These are phyloP conservation scores for Pinna nobilis DNA, from an alignment of 1,140 invertebrate genomes.

Conservation along the genomic window DNA sequence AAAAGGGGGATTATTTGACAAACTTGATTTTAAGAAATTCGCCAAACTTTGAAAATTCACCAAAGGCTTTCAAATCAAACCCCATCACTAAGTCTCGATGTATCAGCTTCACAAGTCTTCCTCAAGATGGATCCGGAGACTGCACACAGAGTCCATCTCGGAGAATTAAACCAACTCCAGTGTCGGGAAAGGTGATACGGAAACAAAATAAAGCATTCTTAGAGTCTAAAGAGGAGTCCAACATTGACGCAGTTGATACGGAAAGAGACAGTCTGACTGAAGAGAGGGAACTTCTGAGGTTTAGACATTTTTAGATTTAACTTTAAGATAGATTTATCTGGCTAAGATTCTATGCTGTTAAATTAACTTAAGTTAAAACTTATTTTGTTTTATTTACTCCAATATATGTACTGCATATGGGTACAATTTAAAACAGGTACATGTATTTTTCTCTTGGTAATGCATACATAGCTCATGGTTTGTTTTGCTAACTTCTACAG, in stretches of 20 bases:
- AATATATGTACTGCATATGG: no score
- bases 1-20: slow-evolving; percentile 1
- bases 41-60: slow-evolving; percentile 41
- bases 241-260: neutral
- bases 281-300: slow-evolving; percentile 54
- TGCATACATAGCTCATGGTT: neutral
- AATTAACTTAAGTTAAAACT: no score
- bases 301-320: slow-evolving; percentile 6
- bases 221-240: neutral
- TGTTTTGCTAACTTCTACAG: neutral
- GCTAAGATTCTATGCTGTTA: no score
- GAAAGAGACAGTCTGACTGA: slow-evolving; percentile 20
- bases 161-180: slow-evolving; percentile 50
- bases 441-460: neutral
- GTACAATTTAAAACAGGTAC: no score
- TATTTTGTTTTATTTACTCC: no score
- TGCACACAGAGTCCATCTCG: slow-evolving; percentile 21
- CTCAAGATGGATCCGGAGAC: slow-evolving; percentile 9
- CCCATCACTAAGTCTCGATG: slow-evolving; percentile 35
- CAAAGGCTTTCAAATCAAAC: slow-evolving; percentile 19
- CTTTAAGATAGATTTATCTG: no score
- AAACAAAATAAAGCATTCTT: slow-evolving; percentile 14
- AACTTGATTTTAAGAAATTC: slow-evolving; percentile 29
- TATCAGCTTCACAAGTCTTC: slow-evolving; percentile 35
- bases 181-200: slow-evolving; percentile 10